Conservation (phyloP, 2,797 vertebrate species). For the Phaenicophaeus curvirostris region DNA sequence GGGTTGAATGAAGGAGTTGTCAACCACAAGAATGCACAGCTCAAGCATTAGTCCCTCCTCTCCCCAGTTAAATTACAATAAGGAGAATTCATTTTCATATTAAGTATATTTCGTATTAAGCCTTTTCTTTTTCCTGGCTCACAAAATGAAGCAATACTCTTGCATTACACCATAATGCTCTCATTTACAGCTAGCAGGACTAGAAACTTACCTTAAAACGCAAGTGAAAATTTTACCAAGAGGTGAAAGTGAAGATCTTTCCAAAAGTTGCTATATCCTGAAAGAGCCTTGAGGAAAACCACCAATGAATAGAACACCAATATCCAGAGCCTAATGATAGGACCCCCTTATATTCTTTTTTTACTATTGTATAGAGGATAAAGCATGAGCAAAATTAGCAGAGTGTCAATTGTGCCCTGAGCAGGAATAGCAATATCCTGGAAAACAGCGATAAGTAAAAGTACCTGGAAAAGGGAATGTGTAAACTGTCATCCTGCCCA, state of each 20-base stretch:
- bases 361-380: background rate
- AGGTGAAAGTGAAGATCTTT: background rate
- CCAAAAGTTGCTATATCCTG: background rate
- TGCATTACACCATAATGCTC: background rate
- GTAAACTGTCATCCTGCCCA: background rate
- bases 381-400: background rate
- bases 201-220: background rate
- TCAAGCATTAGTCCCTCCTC: background rate
- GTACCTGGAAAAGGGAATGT: background rate
- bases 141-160: background rate
- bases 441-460: background rate
- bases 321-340: background rate
- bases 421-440: background rate
- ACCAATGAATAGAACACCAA: background rate
- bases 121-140: background rate
- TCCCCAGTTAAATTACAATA: background rate
- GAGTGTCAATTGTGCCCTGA: background rate
- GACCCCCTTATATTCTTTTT: background rate
- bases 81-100: background rate
- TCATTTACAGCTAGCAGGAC: background rate
- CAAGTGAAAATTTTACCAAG: background rate
- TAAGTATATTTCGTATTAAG: background rate
- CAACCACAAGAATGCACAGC: background rate
- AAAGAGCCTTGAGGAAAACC: background rate
- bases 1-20: background rate